Percentiles rank a stretch among this genome's conserved stretches.
These are phyloP conservation scores for Pituophis catenifer DNA, from an alignment of 2,113 vertebrate genomes.

Conservation along the genomic window DNA sequence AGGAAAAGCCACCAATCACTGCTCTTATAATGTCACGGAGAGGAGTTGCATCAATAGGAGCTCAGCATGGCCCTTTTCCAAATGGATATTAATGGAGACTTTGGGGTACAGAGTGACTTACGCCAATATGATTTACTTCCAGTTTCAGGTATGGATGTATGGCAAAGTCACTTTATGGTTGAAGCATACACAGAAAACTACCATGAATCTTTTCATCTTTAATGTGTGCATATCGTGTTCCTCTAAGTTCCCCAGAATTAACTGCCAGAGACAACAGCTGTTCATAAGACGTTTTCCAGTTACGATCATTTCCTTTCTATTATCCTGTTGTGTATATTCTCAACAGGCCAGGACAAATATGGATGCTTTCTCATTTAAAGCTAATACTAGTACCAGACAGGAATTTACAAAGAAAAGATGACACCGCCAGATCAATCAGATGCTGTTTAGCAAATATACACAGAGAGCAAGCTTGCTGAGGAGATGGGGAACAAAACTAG, in stretches of 20 bases:
- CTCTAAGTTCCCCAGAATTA: background rate
- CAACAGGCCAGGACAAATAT: rapidly evolving
- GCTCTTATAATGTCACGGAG: background rate
- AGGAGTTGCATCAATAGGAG: background rate
- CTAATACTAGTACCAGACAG: rapidly evolving
- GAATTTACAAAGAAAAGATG: constrained; percentile 25
- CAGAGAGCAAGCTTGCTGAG: background rate
- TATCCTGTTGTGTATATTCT: background rate
- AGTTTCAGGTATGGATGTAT: background rate
- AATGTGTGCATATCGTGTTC: background rate
- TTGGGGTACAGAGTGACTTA: background rate
- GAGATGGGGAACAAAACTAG: background rate
- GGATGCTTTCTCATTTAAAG: background rate
- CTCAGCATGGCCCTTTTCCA: background rate
- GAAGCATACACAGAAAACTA: rapidly evolving
- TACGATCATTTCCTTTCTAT: background rate
- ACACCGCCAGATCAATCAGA: constrained; percentile 26
- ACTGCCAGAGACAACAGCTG: rapidly evolving
- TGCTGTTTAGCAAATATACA: background rate
- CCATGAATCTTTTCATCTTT: background rate
- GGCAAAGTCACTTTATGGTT: background rate
- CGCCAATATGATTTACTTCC: background rate
- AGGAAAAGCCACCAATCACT: background rate
- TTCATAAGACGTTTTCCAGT: background rate
- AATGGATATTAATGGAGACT: background rate